These are phyloP conservation scores for Philereme transversata DNA, from an alignment of 2,888 invertebrate species.

Conservation along the genomic window DNA sequence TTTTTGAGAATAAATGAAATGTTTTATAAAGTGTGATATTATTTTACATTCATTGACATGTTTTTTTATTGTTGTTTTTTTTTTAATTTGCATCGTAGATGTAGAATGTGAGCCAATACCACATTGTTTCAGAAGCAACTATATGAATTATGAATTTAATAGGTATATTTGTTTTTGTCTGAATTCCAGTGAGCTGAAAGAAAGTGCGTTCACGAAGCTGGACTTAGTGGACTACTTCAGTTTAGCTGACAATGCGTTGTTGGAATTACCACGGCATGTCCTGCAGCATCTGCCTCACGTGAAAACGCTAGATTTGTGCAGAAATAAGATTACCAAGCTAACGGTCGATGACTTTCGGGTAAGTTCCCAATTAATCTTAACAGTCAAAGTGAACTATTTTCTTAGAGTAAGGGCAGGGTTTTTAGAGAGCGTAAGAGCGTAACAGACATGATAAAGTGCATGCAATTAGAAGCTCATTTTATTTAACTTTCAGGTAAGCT, in stretches of 20 bases:
- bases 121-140: too few relatives aligned
- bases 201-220: conserved; percentile 89
- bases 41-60: too few relatives aligned
- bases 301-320: conserved; percentile 91
- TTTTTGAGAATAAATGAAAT: too few relatives aligned
- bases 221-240: conserved; percentile 90
- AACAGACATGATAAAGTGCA: neutral
- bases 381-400: too few relatives aligned
- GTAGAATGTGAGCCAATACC: too few relatives aligned
- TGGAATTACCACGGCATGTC: conserved; percentile 90
- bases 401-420: too few relatives aligned
- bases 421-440: too few relatives aligned
- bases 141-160: too few relatives aligned
- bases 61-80: too few relatives aligned
- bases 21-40: too few relatives aligned
- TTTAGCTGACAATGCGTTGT: conserved; percentile 90
- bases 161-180: neutral
- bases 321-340: conserved; percentile 90
- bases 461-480: neutral
- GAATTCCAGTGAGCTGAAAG: conserved; percentile 86
- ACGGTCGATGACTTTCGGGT: conserved; percentile 90
- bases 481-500: neutral
- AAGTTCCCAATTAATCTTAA: conserved; percentile 43
- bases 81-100: too few relatives aligned
- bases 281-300: conserved; percentile 90